Percentiles rank a stretch among this genome's conserved stretches.
Evolutionary conservation across 2,113 vertebrate species (phyloP).

Genomic region (Neolamprologus devosi): DNA sequence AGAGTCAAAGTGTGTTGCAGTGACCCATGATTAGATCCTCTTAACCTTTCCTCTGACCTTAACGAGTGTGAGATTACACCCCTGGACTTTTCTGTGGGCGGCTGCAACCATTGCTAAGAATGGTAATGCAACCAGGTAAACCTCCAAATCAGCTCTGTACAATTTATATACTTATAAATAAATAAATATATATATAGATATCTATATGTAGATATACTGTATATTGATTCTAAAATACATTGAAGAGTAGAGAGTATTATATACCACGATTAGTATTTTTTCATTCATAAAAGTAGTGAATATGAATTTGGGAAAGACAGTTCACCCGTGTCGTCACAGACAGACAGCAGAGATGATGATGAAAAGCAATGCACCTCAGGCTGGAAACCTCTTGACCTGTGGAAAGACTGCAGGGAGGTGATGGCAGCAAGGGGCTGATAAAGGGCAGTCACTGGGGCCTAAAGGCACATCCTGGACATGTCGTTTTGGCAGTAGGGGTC

Average conservation of each 20-base stretch:
- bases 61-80: neutral
- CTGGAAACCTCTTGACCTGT: slow-evolving; percentile 59
- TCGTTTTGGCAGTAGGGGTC: slow-evolving; percentile 33
- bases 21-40: slow-evolving; percentile 35
- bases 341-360: neutral
- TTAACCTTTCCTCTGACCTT: slow-evolving; percentile 35
- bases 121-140: neutral
- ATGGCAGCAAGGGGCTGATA: slow-evolving; percentile 49
- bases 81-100: neutral
- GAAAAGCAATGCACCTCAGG: slow-evolving; percentile 37
- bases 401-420: slow-evolving; percentile 48
- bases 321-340: neutral
- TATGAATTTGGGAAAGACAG: neutral
- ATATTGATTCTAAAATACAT: neutral
- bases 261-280: neutral
- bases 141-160: neutral
- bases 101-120: neutral
- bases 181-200: neutral
- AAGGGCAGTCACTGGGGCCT: slow-evolving; percentile 45
- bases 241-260: neutral
- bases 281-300: neutral
- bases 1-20: slow-evolving; percentile 49
- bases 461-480: slow-evolving; percentile 43
- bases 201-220: neutral
- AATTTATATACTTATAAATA: neutral